phyloP scores from a whole-genome alignment of 2,888 invertebrate species.

The Serripes groenlandicus region DNA sequence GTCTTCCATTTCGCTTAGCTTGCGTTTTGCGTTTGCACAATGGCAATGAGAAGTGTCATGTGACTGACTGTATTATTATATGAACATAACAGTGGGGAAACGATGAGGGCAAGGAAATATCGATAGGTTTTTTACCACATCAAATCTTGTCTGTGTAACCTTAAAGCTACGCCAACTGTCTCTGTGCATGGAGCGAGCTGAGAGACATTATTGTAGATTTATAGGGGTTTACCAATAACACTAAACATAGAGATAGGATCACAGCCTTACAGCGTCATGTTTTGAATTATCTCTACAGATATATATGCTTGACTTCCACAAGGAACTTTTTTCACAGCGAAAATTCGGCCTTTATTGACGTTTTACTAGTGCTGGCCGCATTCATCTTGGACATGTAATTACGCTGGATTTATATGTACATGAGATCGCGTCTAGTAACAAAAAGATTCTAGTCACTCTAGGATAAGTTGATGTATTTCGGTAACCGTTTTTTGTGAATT shows the following conservation, averaged over 20 bases:
- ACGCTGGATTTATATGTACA: conserved; percentile 6
- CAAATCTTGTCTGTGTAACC: no score
- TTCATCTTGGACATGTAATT: conserved; percentile 10
- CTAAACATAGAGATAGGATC: not conserved
- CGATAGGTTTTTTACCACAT: no score
- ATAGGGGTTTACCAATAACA: conserved; percentile 14
- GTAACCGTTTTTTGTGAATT: no score
- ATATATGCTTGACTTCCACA: conserved; percentile 4
- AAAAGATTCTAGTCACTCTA: conserved; percentile 2
- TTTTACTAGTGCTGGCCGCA: conserved; percentile 6
- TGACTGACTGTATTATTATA: no score
- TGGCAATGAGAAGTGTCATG: no score
- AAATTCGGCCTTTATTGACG: not conserved
- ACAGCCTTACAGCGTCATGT: not conserved
- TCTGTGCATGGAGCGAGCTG: no score
- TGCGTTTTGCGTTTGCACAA: no score
- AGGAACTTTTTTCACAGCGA: not conserved
- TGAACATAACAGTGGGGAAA: no score
- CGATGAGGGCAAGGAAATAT: no score
- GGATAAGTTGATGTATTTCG: conserved; percentile 7
- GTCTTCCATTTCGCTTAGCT: no score
- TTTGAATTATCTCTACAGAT: conserved; percentile 18
- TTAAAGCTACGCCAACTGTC: no score
- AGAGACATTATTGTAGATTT: conserved; percentile 6
- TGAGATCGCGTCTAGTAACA: not conserved